Evolutionary conservation across 2,113 vertebrate species (phyloP).

Genomic region (Pseudopipra pipra): DNA sequence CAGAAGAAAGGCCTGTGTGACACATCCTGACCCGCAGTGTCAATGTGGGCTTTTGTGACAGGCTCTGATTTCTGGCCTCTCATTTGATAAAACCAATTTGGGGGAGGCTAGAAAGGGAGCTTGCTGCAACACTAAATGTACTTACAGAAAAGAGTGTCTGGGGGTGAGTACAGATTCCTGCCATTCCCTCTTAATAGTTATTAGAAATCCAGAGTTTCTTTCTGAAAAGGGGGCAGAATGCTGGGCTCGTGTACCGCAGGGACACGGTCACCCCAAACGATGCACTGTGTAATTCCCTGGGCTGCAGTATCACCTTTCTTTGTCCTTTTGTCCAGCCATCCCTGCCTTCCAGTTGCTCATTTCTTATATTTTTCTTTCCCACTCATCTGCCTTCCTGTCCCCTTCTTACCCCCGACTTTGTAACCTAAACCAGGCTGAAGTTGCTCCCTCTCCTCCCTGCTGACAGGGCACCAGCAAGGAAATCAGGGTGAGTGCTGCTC

Average conservation of each 20-base stretch:
- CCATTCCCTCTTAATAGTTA: neutral
- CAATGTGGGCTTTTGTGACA: slow-evolving; percentile 73
- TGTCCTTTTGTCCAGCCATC: neutral
- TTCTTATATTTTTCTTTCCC: neutral
- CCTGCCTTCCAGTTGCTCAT: neutral
- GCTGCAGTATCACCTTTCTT: neutral
- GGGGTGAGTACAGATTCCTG: neutral
- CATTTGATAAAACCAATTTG: slow-evolving; percentile 72
- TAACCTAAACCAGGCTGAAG: neutral
- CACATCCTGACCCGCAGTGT: slow-evolving; percentile 67
- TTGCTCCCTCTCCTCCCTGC: fast-evolving
- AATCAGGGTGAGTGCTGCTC: neutral
- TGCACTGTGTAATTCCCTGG: no score
- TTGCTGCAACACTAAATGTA: slow-evolving; percentile 24
- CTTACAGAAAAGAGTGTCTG: slow-evolving; percentile 25
- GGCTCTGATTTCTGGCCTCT: slow-evolving; percentile 64
- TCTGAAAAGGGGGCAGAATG: neutral
- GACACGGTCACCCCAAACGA: neutral
- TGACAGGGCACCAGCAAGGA: neutral
- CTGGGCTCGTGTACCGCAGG: neutral
- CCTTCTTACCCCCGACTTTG: neutral
- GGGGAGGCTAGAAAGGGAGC: slow-evolving; percentile 1
- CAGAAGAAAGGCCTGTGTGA: slow-evolving; percentile 64
- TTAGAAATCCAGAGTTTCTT: neutral
- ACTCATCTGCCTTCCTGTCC: neutral